A percentile compares a stretch with the other conserved stretches of the same genome.
Conservation (phyloP, 2,797 vertebrate genomes). For the Halcyon smyrnensis region DNA sequence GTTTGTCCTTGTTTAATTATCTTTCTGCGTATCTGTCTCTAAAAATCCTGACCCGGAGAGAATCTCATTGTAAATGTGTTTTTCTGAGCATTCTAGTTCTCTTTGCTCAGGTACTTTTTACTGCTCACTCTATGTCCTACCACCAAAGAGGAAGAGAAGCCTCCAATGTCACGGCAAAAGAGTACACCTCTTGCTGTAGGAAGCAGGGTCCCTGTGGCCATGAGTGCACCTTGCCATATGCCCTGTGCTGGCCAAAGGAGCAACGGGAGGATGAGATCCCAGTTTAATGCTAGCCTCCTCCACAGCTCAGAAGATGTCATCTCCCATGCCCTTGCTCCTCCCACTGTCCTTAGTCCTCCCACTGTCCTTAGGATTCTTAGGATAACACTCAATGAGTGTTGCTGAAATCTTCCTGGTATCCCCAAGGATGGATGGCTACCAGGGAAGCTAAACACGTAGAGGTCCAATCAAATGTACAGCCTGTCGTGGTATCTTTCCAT, state of each 20-base stretch:
- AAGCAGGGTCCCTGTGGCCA: background rate
- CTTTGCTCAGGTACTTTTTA: background rate
- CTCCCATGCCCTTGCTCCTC: background rate
- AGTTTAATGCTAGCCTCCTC: background rate
- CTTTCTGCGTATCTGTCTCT: background rate
- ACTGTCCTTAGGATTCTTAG: background rate
- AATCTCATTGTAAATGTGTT: background rate
- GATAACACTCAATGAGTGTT: background rate
- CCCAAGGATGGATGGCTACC: background rate
- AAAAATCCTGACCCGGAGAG: background rate
- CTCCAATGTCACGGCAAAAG: background rate
- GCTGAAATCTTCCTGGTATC: background rate
- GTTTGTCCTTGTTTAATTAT: constrained; percentile 3
- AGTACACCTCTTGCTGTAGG: background rate
- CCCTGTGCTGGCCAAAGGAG: background rate
- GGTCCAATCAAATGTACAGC: background rate
- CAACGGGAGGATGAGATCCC: accelerated
- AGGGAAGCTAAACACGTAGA: background rate
- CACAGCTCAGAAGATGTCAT: background rate
- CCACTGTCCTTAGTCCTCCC: too few species aligned
- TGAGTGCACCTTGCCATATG: accelerated
- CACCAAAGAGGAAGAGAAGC: background rate
- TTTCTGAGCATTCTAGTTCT: background rate
- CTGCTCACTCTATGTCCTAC: background rate
- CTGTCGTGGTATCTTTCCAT: background rate